phyloP scores from a whole-genome alignment of 2,113 vertebrate genomes.

The Forbesichthys agassizii region DNA sequence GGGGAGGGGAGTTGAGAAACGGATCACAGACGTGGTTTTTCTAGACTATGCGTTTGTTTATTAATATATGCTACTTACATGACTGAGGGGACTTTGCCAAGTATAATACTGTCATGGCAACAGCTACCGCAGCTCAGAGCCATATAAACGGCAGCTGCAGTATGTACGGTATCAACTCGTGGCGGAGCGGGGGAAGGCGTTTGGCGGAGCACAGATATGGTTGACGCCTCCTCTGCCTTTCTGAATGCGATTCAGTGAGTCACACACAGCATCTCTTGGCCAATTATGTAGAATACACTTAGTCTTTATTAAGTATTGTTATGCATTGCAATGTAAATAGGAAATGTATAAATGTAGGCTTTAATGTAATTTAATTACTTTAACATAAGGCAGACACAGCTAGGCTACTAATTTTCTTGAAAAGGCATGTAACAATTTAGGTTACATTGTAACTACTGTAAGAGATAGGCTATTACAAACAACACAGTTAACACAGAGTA shows the following conservation, averaged over 20 bases:
- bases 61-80: neutral
- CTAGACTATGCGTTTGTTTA: too few relatives aligned
- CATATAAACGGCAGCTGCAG: constrained; percentile 27
- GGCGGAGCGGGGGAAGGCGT: constrained; percentile 23
- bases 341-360: too few relatives aligned
- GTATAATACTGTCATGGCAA: constrained; percentile 64
- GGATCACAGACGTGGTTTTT: too few relatives aligned
- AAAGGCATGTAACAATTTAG: too few relatives aligned
- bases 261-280: constrained; percentile 31
- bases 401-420: too few relatives aligned
- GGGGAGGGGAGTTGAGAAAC: neutral
- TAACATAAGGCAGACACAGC: too few relatives aligned
- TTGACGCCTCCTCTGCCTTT: constrained; percentile 56
- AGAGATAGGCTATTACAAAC: neutral
- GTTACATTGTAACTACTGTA: too few relatives aligned
- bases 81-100: constrained; percentile 50
- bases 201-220: constrained; percentile 33
- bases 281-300: too few relatives aligned
- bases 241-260: constrained; percentile 48
- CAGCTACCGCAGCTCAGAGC: constrained; percentile 48
- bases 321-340: too few relatives aligned
- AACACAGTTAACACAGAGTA: neutral
- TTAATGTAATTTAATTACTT: too few relatives aligned
- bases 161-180: constrained; percentile 12
- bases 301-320: too few relatives aligned